Evolutionary conservation across 2,797 vertebrate species (phyloP).

Genomic region (Novumbra hubbsi): DNA sequence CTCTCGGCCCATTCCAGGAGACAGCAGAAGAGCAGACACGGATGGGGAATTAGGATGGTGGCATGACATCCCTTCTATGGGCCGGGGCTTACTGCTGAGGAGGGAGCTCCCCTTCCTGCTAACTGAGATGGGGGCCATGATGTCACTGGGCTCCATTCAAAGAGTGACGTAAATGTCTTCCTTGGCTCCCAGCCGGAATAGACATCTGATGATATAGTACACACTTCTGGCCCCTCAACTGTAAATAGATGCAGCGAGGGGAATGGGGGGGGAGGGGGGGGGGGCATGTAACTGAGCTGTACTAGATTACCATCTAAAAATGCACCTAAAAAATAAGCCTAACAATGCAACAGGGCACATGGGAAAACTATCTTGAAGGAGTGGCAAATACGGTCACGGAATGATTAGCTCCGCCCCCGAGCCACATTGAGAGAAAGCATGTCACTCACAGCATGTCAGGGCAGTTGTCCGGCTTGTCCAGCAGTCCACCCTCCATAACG

Average conservation of each 20-base stretch:
- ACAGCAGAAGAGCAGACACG: conserved; percentile 30
- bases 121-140: conserved; percentile 53
- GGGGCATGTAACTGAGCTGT: not conserved
- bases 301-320: not conserved
- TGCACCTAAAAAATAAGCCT: not conserved
- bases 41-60: conserved; percentile 41
- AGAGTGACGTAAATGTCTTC: conserved; percentile 67
- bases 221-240: conserved; percentile 34
- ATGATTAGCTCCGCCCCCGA: not conserved
- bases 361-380: not conserved
- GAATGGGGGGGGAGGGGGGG: no score
- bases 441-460: conserved; percentile 93
- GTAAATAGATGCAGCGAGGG: conserved; percentile 53
- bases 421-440: not conserved
- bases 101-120: conserved; percentile 31
- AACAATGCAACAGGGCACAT: not conserved
- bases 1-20: not conserved
- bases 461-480: conserved; percentile 97
- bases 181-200: conserved; percentile 46
- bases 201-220: conserved; percentile 55
- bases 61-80: conserved; percentile 73
- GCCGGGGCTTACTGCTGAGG: conserved; percentile 48
- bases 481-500: conserved; percentile 96
- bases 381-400: conserved; percentile 2
- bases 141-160: conserved; percentile 70